Percentiles rank a stretch among this genome's conserved stretches.
Evolutionary conservation across 2,888 invertebrate genomes (phyloP).

Genomic region (Erebia aethiops): DNA sequence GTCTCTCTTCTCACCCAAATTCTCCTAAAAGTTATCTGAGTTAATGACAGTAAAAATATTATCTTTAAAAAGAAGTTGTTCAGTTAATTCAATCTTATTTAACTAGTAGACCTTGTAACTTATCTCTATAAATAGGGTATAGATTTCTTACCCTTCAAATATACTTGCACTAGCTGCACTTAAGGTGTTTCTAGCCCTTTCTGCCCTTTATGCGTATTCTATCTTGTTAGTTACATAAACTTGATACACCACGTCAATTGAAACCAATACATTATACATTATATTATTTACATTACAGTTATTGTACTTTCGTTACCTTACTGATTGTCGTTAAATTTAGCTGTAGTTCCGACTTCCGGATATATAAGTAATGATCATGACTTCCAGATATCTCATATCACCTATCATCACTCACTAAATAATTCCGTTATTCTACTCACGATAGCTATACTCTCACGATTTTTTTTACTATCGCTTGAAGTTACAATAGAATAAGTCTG

Average conservation of each 20-base stretch:
- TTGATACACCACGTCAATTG: conserved; percentile 27
- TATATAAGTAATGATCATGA: background rate
- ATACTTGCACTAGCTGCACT: conserved; percentile 33
- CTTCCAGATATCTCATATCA: background rate
- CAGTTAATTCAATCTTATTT: background rate
- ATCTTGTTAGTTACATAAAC: conserved; percentile 41
- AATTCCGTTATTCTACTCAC: too few species aligned
- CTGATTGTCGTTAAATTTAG: background rate
- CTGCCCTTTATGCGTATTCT: conserved; percentile 28
- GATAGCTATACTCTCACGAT: background rate
- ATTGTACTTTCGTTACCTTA: background rate
- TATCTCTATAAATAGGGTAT: conserved; percentile 22
- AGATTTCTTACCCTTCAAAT: conserved; percentile 30
- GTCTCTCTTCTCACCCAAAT: background rate
- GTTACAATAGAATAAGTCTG: conserved; percentile 40
- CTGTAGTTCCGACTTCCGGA: background rate
- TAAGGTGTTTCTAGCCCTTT: conserved; percentile 40
- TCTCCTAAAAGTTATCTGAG: background rate
- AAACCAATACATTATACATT: conserved; percentile 23
- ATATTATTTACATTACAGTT: background rate
- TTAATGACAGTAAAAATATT: background rate
- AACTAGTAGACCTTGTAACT: background rate
- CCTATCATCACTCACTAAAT: too few species aligned
- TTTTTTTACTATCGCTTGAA: background rate
- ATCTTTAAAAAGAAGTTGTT: background rate